These are phyloP conservation scores for Thymelicus lineola DNA, from an alignment of 2,888 invertebrate genomes.

Conservation along the genomic window DNA sequence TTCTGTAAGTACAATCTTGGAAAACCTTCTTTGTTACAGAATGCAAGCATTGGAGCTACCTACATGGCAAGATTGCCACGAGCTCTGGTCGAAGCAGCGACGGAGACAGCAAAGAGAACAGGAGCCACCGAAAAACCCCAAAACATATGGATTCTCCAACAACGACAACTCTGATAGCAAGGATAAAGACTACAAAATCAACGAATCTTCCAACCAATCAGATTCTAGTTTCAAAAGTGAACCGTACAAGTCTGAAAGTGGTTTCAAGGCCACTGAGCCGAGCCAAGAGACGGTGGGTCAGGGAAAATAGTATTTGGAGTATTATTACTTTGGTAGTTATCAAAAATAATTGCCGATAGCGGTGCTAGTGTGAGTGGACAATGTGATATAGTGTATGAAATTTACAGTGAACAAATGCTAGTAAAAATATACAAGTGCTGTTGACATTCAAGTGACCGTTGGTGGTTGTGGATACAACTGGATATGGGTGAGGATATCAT, in stretches of 20 bases:
- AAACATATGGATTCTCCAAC: conserved; percentile 49
- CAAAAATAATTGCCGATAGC: conserved; percentile 45
- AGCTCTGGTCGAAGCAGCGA: conserved; percentile 99
- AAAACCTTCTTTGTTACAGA: conserved; percentile 69
- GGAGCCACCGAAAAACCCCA: conserved; percentile 75
- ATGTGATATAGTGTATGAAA: conserved; percentile 44
- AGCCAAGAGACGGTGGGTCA: conserved; percentile 65
- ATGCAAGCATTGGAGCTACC: conserved; percentile 94
- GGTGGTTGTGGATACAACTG: not conserved
- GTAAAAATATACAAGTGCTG: conserved; percentile 27
- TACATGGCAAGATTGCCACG: conserved; percentile 99
- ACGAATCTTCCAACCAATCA: conserved; percentile 55
- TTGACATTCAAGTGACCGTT: conserved; percentile 5
- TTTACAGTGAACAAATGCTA: conserved; percentile 23
- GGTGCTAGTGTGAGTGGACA: conserved; percentile 51
- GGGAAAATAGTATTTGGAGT: conserved; percentile 73
- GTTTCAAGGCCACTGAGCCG: conserved; percentile 64
- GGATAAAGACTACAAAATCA: conserved; percentile 55
- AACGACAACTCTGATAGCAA: conserved; percentile 56
- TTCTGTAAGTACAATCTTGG: not conserved
- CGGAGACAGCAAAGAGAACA: conserved; percentile 93
- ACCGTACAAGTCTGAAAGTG: conserved; percentile 59
- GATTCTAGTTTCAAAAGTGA: conserved; percentile 62
- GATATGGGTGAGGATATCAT: not conserved
- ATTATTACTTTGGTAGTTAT: conserved; percentile 55